Evolutionary conservation across 2,888 invertebrate species (phyloP).

Genomic region (Cryptocephalus primarius): DNA sequence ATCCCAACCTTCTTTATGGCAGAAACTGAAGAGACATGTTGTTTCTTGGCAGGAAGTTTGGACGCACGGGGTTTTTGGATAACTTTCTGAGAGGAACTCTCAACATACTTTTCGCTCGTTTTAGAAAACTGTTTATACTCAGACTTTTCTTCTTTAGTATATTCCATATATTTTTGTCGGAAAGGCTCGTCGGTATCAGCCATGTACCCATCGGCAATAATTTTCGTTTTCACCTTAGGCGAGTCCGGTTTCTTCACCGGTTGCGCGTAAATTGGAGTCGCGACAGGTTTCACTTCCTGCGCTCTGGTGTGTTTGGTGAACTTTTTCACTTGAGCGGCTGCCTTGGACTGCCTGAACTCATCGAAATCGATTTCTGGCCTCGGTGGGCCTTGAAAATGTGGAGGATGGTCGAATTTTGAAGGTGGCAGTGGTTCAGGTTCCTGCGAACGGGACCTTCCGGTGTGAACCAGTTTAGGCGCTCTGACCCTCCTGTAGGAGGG

Average conservation of each 20-base stretch:
- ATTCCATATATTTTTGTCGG: constrained; percentile 24
- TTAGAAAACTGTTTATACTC: constrained; percentile 28
- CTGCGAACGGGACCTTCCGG: constrained; percentile 44
- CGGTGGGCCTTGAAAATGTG: constrained; percentile 34
- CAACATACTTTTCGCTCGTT: constrained; percentile 23
- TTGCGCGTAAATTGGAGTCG: constrained; percentile 33
- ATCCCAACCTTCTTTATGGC: constrained; percentile 35
- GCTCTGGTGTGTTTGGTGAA: constrained; percentile 26
- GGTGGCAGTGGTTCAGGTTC: constrained; percentile 46
- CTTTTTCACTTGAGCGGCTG: constrained; percentile 25
- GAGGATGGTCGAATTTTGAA: constrained; percentile 44
- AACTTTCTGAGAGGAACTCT: constrained; percentile 19
- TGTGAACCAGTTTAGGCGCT: constrained; percentile 38
- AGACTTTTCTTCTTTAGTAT: constrained; percentile 27
- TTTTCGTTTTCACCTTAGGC: constrained; percentile 42
- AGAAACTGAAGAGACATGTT: constrained; percentile 23
- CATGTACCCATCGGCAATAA: constrained; percentile 50
- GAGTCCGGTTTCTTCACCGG: constrained; percentile 33
- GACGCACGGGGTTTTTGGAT: constrained; percentile 18
- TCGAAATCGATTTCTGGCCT: constrained; percentile 31
- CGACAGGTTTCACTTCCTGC: constrained; percentile 24
- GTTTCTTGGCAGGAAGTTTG: constrained; percentile 32
- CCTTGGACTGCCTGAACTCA: constrained; percentile 23
- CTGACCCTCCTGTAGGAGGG: constrained; percentile 44
- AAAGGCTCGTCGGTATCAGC: constrained; percentile 60